Base-by-base conservation (phyloP, 2,888 invertebrate genomes). In the Laspeyria flexula region DNA sequence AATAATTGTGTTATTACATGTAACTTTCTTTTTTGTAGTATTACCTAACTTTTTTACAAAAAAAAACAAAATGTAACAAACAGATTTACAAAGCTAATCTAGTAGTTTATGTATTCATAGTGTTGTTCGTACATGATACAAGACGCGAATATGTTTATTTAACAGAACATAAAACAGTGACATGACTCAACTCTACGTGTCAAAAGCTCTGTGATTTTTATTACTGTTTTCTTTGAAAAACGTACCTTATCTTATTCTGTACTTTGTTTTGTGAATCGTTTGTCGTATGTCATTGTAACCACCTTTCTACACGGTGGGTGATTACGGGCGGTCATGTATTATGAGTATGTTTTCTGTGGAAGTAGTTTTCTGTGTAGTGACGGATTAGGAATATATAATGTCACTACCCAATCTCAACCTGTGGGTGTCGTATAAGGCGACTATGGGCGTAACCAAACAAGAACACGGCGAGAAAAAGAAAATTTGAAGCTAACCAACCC, bases 101-200 rank as follows among this genome's bases (percentile, higher is more conserved):
- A 38, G 9, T 45, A 15, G 11, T 43, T 50, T 31, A 27, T 44
- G 45, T 47, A 62, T 61, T 62, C 58, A 60, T 52, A 58, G 49
- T 27, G 49, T 42, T 44, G 29, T 31, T 30, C 37, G 27, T 18
- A 31, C 13, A 7, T 10, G 58, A 41, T 42, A 63, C 44, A 21
- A 60, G 45, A 38, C 45, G 23, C 35, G 51, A 56, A 60, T 62
- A 55, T 11, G 25, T 38, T 34, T 64, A 56, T 55, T 51, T 55
- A 43, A n/a, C 41, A 10, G 30, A 12, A 41, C 43, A 51, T 30
- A 37, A 34, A 39, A 37, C 43, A 43, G 38, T 15, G 33, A 43
- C 46, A 51, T 52, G 30, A 42, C 50, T 63, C 39, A 30, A 43
- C 51, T 50, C 40, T 37, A 34, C 35, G 43, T 59, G 51, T 49